Conservation (phyloP, 1,140 invertebrate genomes). For the Procambarus clarkii region DNA sequence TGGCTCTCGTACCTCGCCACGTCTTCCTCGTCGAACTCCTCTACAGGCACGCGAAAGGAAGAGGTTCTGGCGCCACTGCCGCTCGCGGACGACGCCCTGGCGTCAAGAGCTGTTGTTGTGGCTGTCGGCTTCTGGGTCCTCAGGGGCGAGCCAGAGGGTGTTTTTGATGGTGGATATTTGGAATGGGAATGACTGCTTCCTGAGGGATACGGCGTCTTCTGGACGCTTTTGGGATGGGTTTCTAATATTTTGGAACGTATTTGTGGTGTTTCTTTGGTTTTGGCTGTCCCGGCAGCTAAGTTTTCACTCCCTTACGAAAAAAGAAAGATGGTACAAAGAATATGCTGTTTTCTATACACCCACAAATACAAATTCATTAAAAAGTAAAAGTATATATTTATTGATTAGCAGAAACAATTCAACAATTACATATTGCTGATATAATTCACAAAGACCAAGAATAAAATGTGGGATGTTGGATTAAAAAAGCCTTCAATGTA, state of each 20-base stretch:
- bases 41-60: conserved; percentile 2
- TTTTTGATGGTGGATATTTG: conserved; percentile 9
- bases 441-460: too few relatives aligned
- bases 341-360: conserved; percentile 40
- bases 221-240: background rate
- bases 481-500: too few relatives aligned
- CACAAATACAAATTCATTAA: background rate
- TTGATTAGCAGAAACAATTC: too few relatives aligned
- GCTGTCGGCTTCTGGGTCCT: background rate
- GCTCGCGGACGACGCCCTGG: background rate
- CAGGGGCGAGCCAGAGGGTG: conserved; percentile 22
- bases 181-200: conserved; percentile 18
- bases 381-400: background rate
- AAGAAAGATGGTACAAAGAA: conserved; percentile 52
- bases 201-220: background rate
- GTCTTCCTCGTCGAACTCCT: conserved; percentile 67
- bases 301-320: conserved; percentile 66
- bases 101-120: background rate
- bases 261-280: background rate
- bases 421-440: too few relatives aligned
- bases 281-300: conserved; percentile 35
- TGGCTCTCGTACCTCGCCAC: conserved; percentile 67
- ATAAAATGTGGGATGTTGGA: too few relatives aligned
- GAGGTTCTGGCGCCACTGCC: background rate
- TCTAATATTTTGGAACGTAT: background rate